phyloP scores from a whole-genome alignment of 2,113 vertebrate species.

The Hyla sarda region DNA sequence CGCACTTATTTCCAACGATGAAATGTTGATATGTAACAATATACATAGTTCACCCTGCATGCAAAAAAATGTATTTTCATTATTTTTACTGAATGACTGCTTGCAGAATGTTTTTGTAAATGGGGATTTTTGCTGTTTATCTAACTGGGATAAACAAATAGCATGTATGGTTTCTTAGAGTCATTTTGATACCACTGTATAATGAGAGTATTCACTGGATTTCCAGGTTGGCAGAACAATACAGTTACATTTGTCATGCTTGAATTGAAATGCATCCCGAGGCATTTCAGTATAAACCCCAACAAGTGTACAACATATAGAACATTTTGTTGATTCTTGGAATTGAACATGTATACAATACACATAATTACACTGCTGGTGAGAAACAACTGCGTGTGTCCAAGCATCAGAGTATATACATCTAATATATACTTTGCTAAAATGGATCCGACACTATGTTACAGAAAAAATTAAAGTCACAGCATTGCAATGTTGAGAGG shows the following conservation, averaged over 20 bases:
- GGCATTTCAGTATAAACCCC: background rate
- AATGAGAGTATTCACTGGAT: background rate
- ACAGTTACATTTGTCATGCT: background rate
- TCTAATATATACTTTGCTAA: constrained; percentile 16
- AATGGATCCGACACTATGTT: background rate
- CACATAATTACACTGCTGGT: constrained; percentile 39
- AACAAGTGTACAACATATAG: constrained; percentile 8
- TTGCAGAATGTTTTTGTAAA: background rate
- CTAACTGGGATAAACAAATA: background rate
- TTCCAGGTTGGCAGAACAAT: background rate
- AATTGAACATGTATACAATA: background rate
- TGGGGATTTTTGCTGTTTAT: background rate
- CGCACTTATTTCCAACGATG: background rate
- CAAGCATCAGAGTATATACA: background rate
- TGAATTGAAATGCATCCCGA: background rate
- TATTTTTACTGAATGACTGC: background rate
- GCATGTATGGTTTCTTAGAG: background rate
- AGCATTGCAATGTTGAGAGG: constrained; percentile 43
- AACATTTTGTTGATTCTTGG: background rate
- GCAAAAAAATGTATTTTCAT: background rate
- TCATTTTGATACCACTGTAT: background rate
- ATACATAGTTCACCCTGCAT: background rate
- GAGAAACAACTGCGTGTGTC: background rate
- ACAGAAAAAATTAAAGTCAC: background rate
- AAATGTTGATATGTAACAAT: background rate